Evolutionary conservation across 2,888 invertebrate genomes (phyloP).

Genomic region (Idaea aversata): DNA sequence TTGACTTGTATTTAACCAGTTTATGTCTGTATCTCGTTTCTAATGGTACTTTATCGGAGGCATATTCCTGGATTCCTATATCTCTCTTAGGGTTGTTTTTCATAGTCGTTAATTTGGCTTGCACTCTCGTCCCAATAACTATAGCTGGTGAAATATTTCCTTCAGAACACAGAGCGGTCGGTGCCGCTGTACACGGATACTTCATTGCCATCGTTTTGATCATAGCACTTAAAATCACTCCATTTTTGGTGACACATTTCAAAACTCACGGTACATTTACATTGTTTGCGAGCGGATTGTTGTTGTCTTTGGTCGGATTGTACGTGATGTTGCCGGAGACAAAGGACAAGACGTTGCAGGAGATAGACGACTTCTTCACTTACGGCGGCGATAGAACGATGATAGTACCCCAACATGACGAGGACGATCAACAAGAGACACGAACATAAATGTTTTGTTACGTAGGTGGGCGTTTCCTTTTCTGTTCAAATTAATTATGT

Average conservation of each 20-base stretch:
- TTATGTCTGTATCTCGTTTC: slow-evolving; percentile 42
- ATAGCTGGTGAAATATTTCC: slow-evolving; percentile 62
- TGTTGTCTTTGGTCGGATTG: slow-evolving; percentile 47
- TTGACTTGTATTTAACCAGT: neutral
- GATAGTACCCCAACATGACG: neutral
- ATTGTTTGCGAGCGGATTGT: slow-evolving; percentile 39
- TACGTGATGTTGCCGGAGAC: slow-evolving; percentile 81
- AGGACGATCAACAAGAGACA: neutral
- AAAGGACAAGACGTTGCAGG: slow-evolving; percentile 81
- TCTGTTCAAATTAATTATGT: no score
- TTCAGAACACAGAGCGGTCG: slow-evolving; percentile 50
- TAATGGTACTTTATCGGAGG: slow-evolving; percentile 31
- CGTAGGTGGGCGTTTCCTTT: no score
- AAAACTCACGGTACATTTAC: neutral
- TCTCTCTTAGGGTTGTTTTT: slow-evolving; percentile 48
- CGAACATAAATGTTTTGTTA: neutral
- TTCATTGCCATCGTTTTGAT: slow-evolving; percentile 30
- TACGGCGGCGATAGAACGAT: slow-evolving; percentile 6
- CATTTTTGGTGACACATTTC: neutral
- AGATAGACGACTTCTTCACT: slow-evolving; percentile 79
- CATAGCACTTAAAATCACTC: neutral
- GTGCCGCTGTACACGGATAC: slow-evolving; percentile 41
- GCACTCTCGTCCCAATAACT: slow-evolving; percentile 56
- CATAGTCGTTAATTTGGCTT: slow-evolving; percentile 54
- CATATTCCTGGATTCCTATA: slow-evolving; percentile 42